Conservation (phyloP, 2,113 vertebrate genomes). For the Capreolus pygargus region DNA sequence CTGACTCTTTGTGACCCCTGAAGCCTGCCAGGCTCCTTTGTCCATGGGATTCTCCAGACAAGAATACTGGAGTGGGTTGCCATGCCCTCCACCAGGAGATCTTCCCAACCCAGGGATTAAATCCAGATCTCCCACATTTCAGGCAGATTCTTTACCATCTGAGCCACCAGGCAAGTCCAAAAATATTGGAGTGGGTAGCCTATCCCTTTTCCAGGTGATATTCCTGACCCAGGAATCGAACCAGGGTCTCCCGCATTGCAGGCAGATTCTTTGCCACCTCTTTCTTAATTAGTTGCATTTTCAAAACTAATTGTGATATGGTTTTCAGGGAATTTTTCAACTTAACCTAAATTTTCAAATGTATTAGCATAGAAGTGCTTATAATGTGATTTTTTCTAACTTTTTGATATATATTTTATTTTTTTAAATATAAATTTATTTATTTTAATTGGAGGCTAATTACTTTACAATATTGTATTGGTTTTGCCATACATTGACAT, state of each 20-base stretch:
- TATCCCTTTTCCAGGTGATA: not conserved
- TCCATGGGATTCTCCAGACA: not conserved
- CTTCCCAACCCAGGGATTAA: not conserved
- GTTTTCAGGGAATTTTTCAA: not conserved
- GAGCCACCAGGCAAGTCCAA: not conserved
- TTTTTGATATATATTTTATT: too few relatives aligned
- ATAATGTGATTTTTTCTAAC: not conserved
- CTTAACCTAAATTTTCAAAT: not conserved
- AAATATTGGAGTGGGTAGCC: not conserved
- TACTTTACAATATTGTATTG: too few relatives aligned
- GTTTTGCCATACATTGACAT: too few relatives aligned
- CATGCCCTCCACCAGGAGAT: not conserved
- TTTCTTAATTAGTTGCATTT: not conserved
- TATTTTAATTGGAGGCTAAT: too few relatives aligned
- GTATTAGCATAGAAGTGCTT: not conserved
- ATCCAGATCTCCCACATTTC: not conserved
- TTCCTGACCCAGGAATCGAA: not conserved
- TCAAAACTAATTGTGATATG: not conserved
- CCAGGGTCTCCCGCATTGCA: fast-evolving
- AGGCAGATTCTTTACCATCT: not conserved
- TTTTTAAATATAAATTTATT: too few relatives aligned
- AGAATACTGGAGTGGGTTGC: not conserved
- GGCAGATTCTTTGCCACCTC: not conserved
- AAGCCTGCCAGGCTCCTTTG: not conserved
- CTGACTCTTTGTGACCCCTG: not conserved